Evolutionary conservation across 2,888 invertebrate genomes (phyloP), one percentile per base, ranked within the genome.

Genomic region (Hermodice carunculata): DNA sequence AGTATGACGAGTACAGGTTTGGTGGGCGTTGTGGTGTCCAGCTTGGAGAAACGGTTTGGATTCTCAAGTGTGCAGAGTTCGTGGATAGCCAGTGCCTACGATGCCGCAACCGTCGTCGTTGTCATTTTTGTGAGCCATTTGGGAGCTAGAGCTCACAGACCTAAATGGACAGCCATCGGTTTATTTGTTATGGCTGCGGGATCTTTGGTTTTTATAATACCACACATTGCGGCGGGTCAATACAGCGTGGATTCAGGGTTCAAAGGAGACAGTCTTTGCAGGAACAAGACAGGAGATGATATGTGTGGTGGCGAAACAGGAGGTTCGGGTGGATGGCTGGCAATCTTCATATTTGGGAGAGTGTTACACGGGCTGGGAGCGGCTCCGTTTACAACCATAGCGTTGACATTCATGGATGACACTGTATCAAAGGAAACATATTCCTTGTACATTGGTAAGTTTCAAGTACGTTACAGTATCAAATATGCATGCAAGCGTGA

Each of bases 31-130:
- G 80, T 79, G 61, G 77, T 81, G 17, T 78, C 83, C 11, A 77
- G 80, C 19, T 73, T 82, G 1, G 84, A 84, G 66, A 74, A 80
- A 46, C 73, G 83, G 6, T 84, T 83, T 64, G 76, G 76, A 60
- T 71, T 84, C 42, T 73, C 80, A 26, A 81, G 81, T 63, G 76
- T 79, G 34, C 73, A 75, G n/a, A 78, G 82, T 26, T 81, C 83
- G 19, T 74, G 81, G 63, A 78, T 83, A 37, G 80, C 81, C 31
- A 80, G 80, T 53, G 75, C 81, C 37, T 83, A 83, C 53, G 84
- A 85, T 61, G 69, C 83, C 28, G 79, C 81, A 4, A 81, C 82
- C 3, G 79, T 81, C 22, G 76, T 82, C 6, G 66, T 81, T 26
- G 78, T 83, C 0, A 67, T 83, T 2, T 61, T 81, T 22, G 43